Conservation (phyloP, 2,113 vertebrate species). For the Ammodytes dubius region DNA sequence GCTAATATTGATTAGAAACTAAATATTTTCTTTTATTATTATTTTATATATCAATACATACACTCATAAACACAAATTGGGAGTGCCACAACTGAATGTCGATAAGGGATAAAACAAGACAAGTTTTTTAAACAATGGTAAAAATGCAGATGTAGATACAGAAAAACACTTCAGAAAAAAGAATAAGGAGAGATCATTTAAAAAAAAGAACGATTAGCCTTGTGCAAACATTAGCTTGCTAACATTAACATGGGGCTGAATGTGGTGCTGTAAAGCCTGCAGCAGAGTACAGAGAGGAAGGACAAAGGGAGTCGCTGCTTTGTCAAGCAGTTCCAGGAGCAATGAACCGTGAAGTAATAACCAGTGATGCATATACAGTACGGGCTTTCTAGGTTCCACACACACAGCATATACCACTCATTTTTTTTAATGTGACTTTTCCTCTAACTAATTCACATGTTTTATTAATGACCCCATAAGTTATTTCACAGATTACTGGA, state of each 20-base stretch:
- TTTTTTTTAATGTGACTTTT: conserved; percentile 36
- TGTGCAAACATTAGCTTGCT: not conserved
- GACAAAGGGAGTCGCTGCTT: no score
- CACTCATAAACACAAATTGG: no score
- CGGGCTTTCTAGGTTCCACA: not conserved
- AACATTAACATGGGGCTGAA: not conserved
- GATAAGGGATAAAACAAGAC: no score
- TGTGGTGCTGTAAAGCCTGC: not conserved
- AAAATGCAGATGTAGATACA: no score
- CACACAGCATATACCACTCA: conserved; percentile 4
- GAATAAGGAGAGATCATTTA: not conserved
- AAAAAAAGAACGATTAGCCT: not conserved
- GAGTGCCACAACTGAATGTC: no score
- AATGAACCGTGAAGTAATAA: conserved; percentile 23
- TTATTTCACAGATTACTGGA: conserved; percentile 69
- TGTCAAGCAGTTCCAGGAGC: not conserved
- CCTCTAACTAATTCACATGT: conserved; percentile 42
- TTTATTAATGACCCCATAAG: conserved; percentile 65
- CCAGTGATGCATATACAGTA: conserved; percentile 10
- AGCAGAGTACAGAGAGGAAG: not conserved
- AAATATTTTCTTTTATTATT: no score
- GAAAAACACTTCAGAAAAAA: no score
- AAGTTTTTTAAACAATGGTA: no score
- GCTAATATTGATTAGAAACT: not conserved
- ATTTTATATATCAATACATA: no score